Evolutionary conservation across 2,888 invertebrate species (phyloP).

Genomic region (Drosophila ezoana): DNA sequence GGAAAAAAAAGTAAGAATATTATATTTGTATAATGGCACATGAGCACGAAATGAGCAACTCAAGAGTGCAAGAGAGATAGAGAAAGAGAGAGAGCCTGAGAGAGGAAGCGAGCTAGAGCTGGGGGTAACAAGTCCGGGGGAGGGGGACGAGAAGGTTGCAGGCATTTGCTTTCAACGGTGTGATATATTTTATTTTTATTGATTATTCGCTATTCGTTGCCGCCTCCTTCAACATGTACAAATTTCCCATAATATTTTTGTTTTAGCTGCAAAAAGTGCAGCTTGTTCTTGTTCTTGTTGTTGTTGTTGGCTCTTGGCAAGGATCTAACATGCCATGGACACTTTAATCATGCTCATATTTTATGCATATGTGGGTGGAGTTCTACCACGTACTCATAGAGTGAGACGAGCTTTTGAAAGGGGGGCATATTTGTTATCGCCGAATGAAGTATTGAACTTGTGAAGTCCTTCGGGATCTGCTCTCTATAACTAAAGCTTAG

Average conservation of each 20-base stretch:
- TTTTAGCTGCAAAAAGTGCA: conserved; percentile 47
- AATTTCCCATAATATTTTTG: conserved; percentile 71
- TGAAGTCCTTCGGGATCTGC: no score
- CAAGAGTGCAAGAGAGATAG: conserved; percentile 27
- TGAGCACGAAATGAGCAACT: conserved; percentile 76
- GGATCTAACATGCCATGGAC: conserved; percentile 73
- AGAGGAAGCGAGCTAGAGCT: not conserved
- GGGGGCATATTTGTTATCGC: conserved; percentile 6
- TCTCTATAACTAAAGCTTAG: no score
- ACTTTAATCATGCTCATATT: conserved; percentile 78
- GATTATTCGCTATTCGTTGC: conserved; percentile 69
- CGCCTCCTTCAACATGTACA: conserved; percentile 55
- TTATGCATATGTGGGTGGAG: conserved; percentile 58
- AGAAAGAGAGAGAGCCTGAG: conserved; percentile 10
- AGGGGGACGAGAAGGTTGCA: conserved; percentile 1
- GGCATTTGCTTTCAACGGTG: conserved; percentile 67
- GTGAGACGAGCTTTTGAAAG: conserved; percentile 2
- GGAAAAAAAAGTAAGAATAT: conserved; percentile 62
- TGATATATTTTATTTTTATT: conserved; percentile 81
- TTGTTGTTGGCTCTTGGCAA: conserved; percentile 38
- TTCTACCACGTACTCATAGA: conserved; percentile 5
- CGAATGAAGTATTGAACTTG: not conserved
- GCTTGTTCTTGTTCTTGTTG: conserved; percentile 17
- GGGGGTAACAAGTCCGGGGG: conserved; percentile 12
- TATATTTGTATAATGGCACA: conserved; percentile 79